Percentiles rank a stretch among this genome's conserved stretches.
phyloP scores from a whole-genome alignment of 2,888 invertebrate genomes.

The Macroteleia sp. region DNA sequence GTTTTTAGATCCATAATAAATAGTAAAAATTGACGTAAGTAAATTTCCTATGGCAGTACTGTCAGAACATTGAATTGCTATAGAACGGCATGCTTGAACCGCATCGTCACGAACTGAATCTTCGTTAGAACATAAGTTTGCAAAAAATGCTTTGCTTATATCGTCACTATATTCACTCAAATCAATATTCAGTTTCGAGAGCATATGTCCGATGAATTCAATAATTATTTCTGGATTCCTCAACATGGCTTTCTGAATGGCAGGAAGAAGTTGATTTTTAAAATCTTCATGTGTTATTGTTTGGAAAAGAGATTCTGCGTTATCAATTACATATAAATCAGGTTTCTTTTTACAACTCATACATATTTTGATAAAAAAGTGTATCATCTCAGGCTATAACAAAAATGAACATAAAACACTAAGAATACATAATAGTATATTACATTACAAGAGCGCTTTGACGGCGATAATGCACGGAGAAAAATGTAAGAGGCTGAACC shows the following conservation, averaged over 20 bases:
- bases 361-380: slow-evolving; percentile 90
- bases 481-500: no score
- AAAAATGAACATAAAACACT: no score
- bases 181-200: slow-evolving; percentile 89
- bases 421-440: no score
- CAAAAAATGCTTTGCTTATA: slow-evolving; percentile 93
- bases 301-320: slow-evolving; percentile 88
- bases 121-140: slow-evolving; percentile 94
- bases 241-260: slow-evolving; percentile 95
- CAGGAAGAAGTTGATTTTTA: slow-evolving; percentile 90
- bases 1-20: slow-evolving; percentile 94
- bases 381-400: slow-evolving; percentile 87
- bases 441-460: no score
- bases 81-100: slow-evolving; percentile 88
- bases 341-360: slow-evolving; percentile 92
- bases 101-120: slow-evolving; percentile 90
- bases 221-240: slow-evolving; percentile 96
- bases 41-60: slow-evolving; percentile 88
- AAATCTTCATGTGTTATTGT: slow-evolving; percentile 88
- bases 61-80: slow-evolving; percentile 90
- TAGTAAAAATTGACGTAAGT: slow-evolving; percentile 89
- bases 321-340: slow-evolving; percentile 87
- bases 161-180: slow-evolving; percentile 91
- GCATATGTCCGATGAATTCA: slow-evolving; percentile 90
- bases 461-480: no score